These are phyloP conservation scores for Sycophila texana DNA, from an alignment of 2,888 invertebrate species.

Conservation along the genomic window DNA sequence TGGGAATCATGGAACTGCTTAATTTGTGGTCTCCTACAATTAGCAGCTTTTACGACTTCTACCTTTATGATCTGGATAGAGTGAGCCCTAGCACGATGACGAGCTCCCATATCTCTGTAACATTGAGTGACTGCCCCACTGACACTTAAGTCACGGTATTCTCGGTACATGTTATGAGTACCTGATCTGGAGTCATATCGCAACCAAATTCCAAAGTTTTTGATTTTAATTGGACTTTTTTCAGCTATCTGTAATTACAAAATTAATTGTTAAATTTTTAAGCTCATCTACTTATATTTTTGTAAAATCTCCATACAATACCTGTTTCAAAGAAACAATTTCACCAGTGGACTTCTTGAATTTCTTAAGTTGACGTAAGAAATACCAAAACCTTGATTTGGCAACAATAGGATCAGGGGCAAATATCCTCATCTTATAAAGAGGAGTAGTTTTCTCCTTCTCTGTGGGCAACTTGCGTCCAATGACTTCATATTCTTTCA, in stretches of 20 bases:
- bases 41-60: constrained; percentile 90
- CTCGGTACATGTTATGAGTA: constrained; percentile 99
- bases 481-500: constrained; percentile 98
- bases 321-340: constrained; percentile 92
- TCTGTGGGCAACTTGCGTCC: constrained; percentile 98
- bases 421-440: constrained; percentile 99
- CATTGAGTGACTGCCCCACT: constrained; percentile 98
- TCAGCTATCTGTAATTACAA: constrained; percentile 84
- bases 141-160: constrained; percentile 97
- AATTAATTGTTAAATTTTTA: not conserved
- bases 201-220: constrained; percentile 99
- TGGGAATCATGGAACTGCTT: constrained; percentile 99
- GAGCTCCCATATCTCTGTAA: constrained; percentile 90
- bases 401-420: constrained; percentile 98
- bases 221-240: constrained; percentile 94
- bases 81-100: constrained; percentile 96
- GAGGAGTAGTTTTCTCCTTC: constrained; percentile 93
- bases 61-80: constrained; percentile 99
- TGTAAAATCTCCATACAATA: constrained; percentile 61
- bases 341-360: constrained; percentile 99
- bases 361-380: constrained; percentile 96
- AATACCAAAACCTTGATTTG: constrained; percentile 99
- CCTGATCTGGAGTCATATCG: constrained; percentile 99
- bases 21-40: constrained; percentile 94
- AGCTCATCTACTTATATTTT: not conserved